Percentiles rank a stretch among this genome's conserved stretches.
These are phyloP conservation scores for Bos indicus DNA, from an alignment of 2,113 vertebrate species.

Conservation along the genomic window DNA sequence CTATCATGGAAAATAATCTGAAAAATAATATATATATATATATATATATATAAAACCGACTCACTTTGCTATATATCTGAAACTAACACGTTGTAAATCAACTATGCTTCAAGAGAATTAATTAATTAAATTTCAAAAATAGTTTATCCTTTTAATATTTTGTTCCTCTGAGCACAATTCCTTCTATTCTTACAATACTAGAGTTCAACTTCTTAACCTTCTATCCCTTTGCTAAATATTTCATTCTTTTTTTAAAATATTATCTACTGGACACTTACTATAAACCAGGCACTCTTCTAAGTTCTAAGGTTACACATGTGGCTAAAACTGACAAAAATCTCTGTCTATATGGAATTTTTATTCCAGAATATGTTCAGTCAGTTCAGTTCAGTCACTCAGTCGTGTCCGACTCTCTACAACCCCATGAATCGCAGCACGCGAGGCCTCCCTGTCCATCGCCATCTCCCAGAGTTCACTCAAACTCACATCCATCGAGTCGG, in stretches of 20 bases:
- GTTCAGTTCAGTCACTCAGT: no score
- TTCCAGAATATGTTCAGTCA: not conserved
- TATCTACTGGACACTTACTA: not conserved
- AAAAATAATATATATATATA: not conserved
- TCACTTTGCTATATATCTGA: not conserved
- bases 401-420: no score
- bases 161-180: not conserved
- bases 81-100: not conserved
- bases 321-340: not conserved
- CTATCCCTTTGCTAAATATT: not conserved
- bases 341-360: not conserved
- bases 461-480: no score
- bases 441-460: no score
- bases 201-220: not conserved
- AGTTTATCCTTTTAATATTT: not conserved
- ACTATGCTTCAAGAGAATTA: not conserved
- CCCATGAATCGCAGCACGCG: no score
- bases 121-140: not conserved
- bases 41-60: not conserved
- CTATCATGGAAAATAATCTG: not conserved
- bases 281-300: not conserved
- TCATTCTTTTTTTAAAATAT: not conserved
- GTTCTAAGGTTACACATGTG: not conserved
- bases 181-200: not conserved
- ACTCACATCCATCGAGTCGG: no score